Conservation (phyloP, 2,888 invertebrate genomes). For the Aporophyla lueneburgensis region DNA sequence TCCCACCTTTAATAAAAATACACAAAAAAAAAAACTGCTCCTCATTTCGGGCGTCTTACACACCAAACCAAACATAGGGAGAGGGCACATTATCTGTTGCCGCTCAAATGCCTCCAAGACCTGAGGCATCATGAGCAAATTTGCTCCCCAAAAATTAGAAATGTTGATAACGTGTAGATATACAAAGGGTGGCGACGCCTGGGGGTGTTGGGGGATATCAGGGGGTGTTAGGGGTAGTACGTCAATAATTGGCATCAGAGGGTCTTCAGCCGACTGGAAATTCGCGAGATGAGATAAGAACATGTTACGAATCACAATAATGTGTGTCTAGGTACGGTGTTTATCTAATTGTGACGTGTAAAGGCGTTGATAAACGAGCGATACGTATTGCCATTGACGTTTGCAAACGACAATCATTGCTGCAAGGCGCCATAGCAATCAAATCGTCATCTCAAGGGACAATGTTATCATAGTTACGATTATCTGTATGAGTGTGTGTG, state of each 20-base stretch:
- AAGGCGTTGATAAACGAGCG: neutral
- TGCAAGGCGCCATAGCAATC: neutral
- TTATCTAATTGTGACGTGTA: constrained; percentile 5
- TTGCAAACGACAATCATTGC: neutral
- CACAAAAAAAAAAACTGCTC: neutral
- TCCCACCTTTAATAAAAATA: too few species aligned
- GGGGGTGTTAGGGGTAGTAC: constrained; percentile 25
- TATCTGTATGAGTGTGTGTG: neutral
- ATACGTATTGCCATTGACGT: neutral
- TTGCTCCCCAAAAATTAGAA: constrained; percentile 55
- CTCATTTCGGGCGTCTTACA: neutral
- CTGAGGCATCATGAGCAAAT: constrained; percentile 47
- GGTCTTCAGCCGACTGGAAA: constrained; percentile 64
- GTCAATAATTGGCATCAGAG: constrained; percentile 55
- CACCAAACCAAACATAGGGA: neutral
- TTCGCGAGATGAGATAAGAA: constrained; percentile 47
- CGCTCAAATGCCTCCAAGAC: constrained; percentile 48
- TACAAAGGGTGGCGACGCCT: constrained; percentile 44
- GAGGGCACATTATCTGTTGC: constrained; percentile 47
- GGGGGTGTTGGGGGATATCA: constrained; percentile 23
- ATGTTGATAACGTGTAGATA: constrained; percentile 37
- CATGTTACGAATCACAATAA: constrained; percentile 43
- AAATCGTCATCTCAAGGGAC: neutral
- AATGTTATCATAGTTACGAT: neutral
- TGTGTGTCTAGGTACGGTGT: constrained; percentile 12